Base-by-base conservation (phyloP, 2,888 invertebrate species). In the Thymelicus acteon region DNA sequence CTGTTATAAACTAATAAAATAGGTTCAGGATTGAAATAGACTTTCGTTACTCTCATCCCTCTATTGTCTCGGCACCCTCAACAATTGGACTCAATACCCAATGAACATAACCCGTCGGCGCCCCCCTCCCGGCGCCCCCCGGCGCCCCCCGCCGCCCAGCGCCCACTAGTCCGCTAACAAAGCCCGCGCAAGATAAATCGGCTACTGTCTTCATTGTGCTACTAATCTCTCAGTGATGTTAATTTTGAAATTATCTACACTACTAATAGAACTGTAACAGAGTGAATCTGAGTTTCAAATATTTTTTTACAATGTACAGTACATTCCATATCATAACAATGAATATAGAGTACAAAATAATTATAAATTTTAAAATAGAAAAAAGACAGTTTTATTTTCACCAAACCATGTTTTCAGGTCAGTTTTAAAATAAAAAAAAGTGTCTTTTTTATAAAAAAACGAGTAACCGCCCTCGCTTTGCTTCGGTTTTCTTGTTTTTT, bases 141-240 rank as follows among this genome's bases (percentile, higher is more conserved):
- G 44, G n/a, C n/a, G n/a, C n/a, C n/a, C n/a, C 10, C 0, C 19
- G 40, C 40, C 58, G 47, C 13, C 47, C 24, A 6, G n/a, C 1
- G 12, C 12, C 57, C 24, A 7, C 8, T 10, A 7, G 40, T 40
- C 10, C 31, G 57, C 12, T 31, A 62, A 69, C 69, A 69, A 69
- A 15, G 57, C 15, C 62, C 54, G 69, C 60, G 60, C 66, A 69
- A 70, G 69, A 73, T 74, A 72, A 74, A 74, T 72, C 57, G 72
- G 61, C 68, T 48, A 61, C 63, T 67, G 54, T 64, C 65, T 49
- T 61, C 44, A 70, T 74, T 74, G 73, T 73, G 57, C 57, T 52
- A 44, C 54, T 74, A 71, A 68, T 72, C 68, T 68, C 71, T 63
- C 60, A 67, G 63, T 70, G 69, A 67, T 69, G 72, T 72, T 74